Evolutionary conservation across 2,888 invertebrate genomes (phyloP).

Genomic region (Meiosimyza platycephala): DNA sequence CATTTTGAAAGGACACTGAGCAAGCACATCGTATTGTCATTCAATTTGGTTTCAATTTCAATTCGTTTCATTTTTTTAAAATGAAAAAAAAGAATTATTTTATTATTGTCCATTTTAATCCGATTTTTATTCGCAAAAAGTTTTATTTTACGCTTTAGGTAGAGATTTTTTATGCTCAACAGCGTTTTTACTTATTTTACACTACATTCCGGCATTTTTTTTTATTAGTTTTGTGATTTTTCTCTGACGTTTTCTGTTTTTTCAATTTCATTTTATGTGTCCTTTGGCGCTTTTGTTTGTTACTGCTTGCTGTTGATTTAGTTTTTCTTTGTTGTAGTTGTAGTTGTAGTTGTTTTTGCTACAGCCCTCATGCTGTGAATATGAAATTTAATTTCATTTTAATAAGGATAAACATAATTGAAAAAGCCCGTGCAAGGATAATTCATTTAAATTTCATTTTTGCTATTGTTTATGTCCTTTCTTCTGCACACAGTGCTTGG

Average conservation of each 20-base stretch:
- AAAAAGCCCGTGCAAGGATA: constrained; percentile 45
- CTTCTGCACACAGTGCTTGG: too few relatives aligned
- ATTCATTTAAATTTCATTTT: constrained; percentile 47
- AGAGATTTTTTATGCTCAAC: background rate
- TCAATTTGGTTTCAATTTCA: constrained; percentile 22
- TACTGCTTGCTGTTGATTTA: constrained; percentile 4
- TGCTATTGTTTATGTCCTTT: too few relatives aligned
- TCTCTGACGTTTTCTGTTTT: background rate
- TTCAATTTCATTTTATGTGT: constrained; percentile 32
- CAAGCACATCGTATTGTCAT: background rate
- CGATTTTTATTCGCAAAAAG: constrained; percentile 1
- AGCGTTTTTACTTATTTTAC: too few relatives aligned
- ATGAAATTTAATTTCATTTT: constrained; percentile 44
- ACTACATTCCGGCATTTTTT: background rate
- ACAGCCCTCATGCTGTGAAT: constrained; percentile 20
- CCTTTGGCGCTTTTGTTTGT: background rate
- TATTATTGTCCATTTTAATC: constrained; percentile 24
- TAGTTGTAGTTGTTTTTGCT: constrained; percentile 5
- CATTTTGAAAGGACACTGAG: background rate
- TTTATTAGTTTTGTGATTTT: constrained; percentile 5
- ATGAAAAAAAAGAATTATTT: too few relatives aligned
- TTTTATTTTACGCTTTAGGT: too few relatives aligned
- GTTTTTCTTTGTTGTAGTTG: constrained; percentile 1
- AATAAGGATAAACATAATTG: constrained; percentile 51
- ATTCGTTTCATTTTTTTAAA: constrained; percentile 3